Evolutionary conservation across 2,888 invertebrate genomes (phyloP), one percentile per base, ranked within the genome.

Genomic region (Cantharis flavilabris): DNA sequence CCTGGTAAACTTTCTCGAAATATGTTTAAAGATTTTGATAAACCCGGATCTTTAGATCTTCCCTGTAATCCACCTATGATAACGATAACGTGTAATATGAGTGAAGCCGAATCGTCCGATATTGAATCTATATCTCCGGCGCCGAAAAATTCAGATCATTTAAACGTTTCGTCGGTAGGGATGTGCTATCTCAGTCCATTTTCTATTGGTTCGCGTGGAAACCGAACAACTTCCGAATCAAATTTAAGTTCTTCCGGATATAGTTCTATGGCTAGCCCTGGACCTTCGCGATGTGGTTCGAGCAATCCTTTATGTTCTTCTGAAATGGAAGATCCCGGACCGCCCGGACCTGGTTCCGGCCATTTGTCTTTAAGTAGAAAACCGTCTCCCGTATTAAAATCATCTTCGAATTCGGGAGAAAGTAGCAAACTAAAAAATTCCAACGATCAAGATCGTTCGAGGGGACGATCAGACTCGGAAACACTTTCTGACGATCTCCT

Each of bases 191-290:
- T 95, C 14, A 94, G 94, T 86, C 95, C 95, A 0, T 95, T 95
- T 86, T 92, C 94, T 1, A 93, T 94, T 91, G 92, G 93, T 67
- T 91, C 91, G 1, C 89, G 94, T 80, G 92, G 92, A 13, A 94
- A 94, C 84, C 91, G 95, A 81, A 94, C 94, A 2, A 94, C 94
- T 13, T 95, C 95, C 0, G 95, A 96, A 88, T 95, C 95, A 2
- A 96, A 96, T 87, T 89, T 96, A 63, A 95, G 95, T 80, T 95
- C 95, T 9, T 95, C 95, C 0, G 96, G 96, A 9, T 96, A 96
- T 86, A 95, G 95, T 80, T 95, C 95, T 3, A 95, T 95, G 94
- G 95, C 95, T 0, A 95, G 94, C 87, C 95, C 95, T 0, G 95
- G 95, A 0, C 94, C 95, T 4, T 95, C 95, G 0, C 89, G 95